Conservation (phyloP, 2,797 vertebrate species). For the Pteronotus mesoamericanus region DNA sequence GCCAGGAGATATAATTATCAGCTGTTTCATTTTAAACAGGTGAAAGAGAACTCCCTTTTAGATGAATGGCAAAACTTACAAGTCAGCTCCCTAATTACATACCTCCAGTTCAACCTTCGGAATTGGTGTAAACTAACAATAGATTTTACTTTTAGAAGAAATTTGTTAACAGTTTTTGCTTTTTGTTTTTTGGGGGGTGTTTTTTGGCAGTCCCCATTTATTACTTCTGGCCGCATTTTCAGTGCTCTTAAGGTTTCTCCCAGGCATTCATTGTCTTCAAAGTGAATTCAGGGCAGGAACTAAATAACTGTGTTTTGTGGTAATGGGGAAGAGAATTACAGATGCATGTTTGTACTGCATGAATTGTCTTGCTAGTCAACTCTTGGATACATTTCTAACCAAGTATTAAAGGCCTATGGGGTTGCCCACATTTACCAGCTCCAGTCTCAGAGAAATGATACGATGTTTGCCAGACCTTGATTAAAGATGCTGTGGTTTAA, state of each 20-base stretch:
- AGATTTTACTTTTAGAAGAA: constrained; percentile 41
- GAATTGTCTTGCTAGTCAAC: constrained; percentile 63
- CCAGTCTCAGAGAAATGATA: constrained; percentile 29
- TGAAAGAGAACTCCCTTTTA: constrained; percentile 27
- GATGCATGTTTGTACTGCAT: constrained; percentile 59
- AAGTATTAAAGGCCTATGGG: constrained; percentile 58
- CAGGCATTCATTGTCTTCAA: constrained; percentile 59
- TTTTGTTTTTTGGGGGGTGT: not conserved
- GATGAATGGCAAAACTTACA: not conserved
- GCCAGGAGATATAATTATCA: constrained; percentile 33
- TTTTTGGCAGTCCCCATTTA: constrained; percentile 22
- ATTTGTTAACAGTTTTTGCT: not conserved
- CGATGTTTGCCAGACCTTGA: constrained; percentile 58
- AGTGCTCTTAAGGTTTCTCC: constrained; percentile 38
- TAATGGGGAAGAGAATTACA: constrained; percentile 57
- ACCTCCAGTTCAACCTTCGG: not conserved
- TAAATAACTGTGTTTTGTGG: constrained; percentile 50
- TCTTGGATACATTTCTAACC: constrained; percentile 69
- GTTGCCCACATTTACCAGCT: constrained; percentile 62
- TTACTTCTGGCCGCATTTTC: constrained; percentile 50
- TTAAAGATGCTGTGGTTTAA: constrained; percentile 72
- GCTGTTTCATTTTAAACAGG: constrained; percentile 47
- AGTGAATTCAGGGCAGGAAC: constrained; percentile 57
- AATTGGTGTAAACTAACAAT: constrained; percentile 36
- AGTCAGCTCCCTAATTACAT: not conserved